phyloP scores from a whole-genome alignment of 2,113 vertebrate species.

The Nipponia nippon region DNA sequence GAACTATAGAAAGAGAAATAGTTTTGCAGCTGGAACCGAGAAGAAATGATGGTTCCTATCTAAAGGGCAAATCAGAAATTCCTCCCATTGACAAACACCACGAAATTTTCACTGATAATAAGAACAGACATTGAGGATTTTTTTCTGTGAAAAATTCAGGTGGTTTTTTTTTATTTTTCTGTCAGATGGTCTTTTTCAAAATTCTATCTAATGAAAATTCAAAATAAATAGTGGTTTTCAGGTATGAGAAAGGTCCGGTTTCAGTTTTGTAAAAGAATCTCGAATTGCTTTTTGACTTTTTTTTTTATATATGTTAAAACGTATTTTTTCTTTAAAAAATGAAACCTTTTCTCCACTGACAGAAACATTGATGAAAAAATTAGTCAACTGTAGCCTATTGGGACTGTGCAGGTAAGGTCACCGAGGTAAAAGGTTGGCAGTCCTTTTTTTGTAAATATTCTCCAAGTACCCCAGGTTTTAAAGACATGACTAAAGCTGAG shows the following conservation, averaged over 20 bases:
- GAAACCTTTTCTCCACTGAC: neutral
- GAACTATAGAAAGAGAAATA: neutral
- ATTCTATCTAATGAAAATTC: neutral
- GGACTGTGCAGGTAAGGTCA: neutral
- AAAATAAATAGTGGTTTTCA: neutral
- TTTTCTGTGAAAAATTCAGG: neutral
- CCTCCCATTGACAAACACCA: neutral
- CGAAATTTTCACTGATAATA: neutral
- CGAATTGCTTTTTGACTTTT: neutral
- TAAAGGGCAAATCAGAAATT: neutral
- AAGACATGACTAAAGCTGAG: neutral
- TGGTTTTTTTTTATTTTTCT: neutral
- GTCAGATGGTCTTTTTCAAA: neutral
- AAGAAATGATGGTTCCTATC: neutral
- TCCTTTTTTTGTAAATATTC: neutral
- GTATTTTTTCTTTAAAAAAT: neutral
- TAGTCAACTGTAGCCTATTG: neutral
- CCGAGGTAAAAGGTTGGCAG: neutral
- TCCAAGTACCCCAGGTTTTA: neutral
- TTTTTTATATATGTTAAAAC: neutral
- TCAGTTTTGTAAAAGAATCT: neutral
- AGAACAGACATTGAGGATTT: neutral
- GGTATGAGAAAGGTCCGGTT: neutral
- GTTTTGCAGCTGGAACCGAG: neutral
- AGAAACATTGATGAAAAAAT: neutral